A percentile compares a stretch with the other conserved stretches of the same genome.
These are phyloP conservation scores for Tauraco hartlaubi DNA, from an alignment of 2,797 vertebrate species.

Conservation along the genomic window DNA sequence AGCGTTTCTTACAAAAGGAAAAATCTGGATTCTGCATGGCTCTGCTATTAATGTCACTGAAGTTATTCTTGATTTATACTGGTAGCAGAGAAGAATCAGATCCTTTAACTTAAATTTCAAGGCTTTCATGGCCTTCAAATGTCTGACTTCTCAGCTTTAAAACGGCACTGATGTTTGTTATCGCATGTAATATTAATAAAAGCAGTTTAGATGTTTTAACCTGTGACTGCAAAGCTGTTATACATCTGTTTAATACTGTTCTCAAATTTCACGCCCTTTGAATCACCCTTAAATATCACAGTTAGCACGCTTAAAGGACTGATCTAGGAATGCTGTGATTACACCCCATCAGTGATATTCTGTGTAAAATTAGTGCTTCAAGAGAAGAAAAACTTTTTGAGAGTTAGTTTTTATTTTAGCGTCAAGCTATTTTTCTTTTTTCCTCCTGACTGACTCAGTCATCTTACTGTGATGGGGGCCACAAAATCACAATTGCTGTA, in stretches of 20 bases:
- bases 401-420: background rate
- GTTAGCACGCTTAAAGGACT: background rate
- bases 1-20: background rate
- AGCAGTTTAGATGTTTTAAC: slow-evolving; percentile 61
- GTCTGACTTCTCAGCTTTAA: background rate
- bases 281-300: slow-evolving; percentile 21
- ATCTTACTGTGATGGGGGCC: background rate
- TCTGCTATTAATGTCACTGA: background rate
- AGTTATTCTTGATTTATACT: slow-evolving; percentile 12
- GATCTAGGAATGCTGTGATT: background rate
- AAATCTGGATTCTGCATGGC: slow-evolving; percentile 4
- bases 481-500: background rate
- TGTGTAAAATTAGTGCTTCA: background rate
- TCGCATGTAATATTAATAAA: slow-evolving; percentile 45
- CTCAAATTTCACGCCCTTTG: slow-evolving; percentile 19
- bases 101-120: slow-evolving; percentile 15
- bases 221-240: slow-evolving; percentile 51
- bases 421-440: background rate
- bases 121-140: background rate
- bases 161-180: background rate
- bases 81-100: slow-evolving; percentile 8
- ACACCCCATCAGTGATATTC: background rate
- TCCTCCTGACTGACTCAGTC: background rate
- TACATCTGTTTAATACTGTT: slow-evolving; percentile 39
- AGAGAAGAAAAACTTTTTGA: background rate